Conservation (phyloP, 2,113 vertebrate genomes). For the Rhegmatorhina hoffmannsi region DNA sequence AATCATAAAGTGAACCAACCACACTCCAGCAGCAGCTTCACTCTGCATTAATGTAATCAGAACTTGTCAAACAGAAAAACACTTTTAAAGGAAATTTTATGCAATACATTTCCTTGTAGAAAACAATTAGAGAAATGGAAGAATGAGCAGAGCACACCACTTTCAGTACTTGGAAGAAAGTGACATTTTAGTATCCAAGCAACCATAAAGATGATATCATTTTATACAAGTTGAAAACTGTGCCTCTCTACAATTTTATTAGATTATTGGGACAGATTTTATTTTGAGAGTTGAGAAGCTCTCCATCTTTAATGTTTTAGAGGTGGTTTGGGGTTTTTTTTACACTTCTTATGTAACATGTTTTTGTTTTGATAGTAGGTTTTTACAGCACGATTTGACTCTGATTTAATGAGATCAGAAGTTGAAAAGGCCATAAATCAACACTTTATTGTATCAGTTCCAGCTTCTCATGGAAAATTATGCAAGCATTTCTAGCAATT, state of each 20-base stretch:
- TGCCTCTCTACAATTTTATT: neutral
- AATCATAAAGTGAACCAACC: neutral
- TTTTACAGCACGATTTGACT: neutral
- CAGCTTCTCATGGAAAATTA: neutral
- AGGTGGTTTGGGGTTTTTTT: neutral
- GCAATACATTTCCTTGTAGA: neutral
- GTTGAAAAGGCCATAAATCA: neutral
- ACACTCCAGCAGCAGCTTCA: neutral
- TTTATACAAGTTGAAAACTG: neutral
- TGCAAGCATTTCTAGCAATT: neutral
- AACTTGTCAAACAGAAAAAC: neutral
- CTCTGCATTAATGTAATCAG: neutral
- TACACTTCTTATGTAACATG: neutral
- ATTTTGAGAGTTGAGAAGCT: neutral
- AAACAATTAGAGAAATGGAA: neutral
- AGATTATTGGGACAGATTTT: neutral
- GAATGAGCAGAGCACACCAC: neutral
- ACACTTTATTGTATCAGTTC: neutral
- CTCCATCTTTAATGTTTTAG: neutral
- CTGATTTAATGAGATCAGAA: conserved; percentile 1
- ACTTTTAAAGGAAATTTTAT: neutral
- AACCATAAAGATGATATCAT: neutral
- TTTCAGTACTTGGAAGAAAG: neutral
- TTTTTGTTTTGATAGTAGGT: neutral
- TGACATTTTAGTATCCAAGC: conserved; percentile 14